A percentile compares a stretch with the other conserved stretches of the same genome.
Evolutionary conservation across 92 coral and sea anemone genomes (phyloP).

Genomic region (Phenganax marumi): DNA sequence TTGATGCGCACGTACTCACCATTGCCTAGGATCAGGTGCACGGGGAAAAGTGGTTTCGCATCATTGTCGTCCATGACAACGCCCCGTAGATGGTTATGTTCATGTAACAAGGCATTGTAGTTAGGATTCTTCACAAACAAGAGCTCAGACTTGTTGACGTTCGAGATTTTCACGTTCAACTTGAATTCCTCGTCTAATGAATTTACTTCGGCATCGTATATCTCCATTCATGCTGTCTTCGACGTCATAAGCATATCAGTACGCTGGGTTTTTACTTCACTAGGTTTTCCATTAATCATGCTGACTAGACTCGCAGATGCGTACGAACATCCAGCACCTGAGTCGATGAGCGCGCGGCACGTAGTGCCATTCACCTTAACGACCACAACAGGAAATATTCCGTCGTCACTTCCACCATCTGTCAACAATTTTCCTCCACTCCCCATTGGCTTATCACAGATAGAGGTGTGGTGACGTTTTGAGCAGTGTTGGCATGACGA

Average conservation of each 20-base stretch:
- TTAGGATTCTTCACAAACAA: constrained; percentile 19
- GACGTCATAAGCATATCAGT: constrained; percentile 36
- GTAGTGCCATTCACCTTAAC: not conserved
- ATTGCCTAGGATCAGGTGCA: constrained; percentile 34
- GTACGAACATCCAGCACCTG: constrained; percentile 36
- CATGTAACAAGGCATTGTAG: not conserved
- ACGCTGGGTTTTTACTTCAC: constrained; percentile 24
- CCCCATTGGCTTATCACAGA: not conserved
- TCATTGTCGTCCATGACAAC: constrained; percentile 14
- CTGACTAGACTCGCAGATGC: constrained; percentile 28
- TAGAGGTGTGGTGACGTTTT: constrained; percentile 1
- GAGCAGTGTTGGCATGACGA: not conserved
- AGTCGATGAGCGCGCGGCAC: constrained; percentile 21
- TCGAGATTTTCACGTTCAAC: constrained; percentile 26
- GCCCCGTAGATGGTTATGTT: constrained; percentile 13
- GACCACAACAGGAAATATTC: constrained; percentile 19
- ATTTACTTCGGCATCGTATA: constrained; percentile 30
- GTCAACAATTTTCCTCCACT: constrained; percentile 1
- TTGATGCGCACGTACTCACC: constrained; percentile 42
- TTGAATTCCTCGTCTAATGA: constrained; percentile 26
- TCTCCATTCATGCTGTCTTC: constrained; percentile 30
- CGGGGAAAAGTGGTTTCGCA: constrained; percentile 11
- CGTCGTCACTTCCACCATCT: constrained; percentile 25
- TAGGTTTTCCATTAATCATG: constrained; percentile 19
- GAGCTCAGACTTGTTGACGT: constrained; percentile 22